Evolutionary conservation across 2,888 invertebrate species (phyloP).

Genomic region (Erebia epiphron): DNA sequence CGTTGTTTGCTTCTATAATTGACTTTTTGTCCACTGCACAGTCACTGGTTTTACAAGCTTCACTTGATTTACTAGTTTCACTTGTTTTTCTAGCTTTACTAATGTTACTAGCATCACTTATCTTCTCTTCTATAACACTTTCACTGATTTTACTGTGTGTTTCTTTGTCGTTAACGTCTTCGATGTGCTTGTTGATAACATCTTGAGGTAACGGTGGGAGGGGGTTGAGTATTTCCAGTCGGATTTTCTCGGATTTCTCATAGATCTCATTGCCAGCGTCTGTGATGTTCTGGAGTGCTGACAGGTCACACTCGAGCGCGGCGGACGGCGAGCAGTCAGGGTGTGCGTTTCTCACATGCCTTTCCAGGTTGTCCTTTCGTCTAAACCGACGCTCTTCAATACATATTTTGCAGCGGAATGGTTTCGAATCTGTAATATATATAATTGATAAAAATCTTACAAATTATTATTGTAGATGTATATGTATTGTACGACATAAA

Average conservation of each 20-base stretch:
- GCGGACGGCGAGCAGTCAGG: conserved; percentile 70
- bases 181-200: conserved; percentile 62
- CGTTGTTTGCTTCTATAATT: conserved; percentile 74
- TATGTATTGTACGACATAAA: too few relatives aligned
- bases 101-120: too few relatives aligned
- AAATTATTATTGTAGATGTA: too few relatives aligned
- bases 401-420: conserved; percentile 88
- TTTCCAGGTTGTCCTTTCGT: conserved; percentile 89
- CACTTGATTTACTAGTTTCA: neutral
- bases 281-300: conserved; percentile 54
- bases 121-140: conserved; percentile 12
- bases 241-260: conserved; percentile 61
- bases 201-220: conserved; percentile 67
- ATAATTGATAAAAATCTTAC: conserved; percentile 15
- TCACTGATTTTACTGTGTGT: neutral
- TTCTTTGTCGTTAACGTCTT: conserved; percentile 27
- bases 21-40: conserved; percentile 61
- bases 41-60: neutral
- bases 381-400: conserved; percentile 84
- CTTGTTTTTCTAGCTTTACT: neutral
- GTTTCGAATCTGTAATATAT: conserved; percentile 83
- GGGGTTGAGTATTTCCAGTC: conserved; percentile 64
- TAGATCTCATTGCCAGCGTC: conserved; percentile 38
- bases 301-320: conserved; percentile 65
- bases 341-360: conserved; percentile 90